phyloP scores from a whole-genome alignment of 1,140 invertebrate species.

The Drosophila tristis region DNA sequence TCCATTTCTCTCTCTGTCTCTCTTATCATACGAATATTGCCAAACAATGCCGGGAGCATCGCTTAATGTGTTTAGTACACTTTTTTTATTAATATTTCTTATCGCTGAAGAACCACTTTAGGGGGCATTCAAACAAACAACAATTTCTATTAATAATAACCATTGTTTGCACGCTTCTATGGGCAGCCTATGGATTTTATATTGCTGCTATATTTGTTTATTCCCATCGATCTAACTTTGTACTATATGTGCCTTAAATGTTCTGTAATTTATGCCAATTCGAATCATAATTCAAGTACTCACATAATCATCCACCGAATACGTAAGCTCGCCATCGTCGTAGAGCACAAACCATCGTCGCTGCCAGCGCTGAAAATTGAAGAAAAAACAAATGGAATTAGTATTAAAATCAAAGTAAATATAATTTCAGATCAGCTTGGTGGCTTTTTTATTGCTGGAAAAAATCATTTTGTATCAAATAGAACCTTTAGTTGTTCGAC shows the following conservation, averaged over 20 bases:
- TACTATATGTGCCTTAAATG: background rate
- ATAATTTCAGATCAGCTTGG: background rate
- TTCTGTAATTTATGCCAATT: too few species aligned
- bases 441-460: too few species aligned
- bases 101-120: background rate
- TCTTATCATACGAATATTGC: too few species aligned
- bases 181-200: background rate
- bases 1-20: too few species aligned
- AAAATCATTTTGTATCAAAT: too few species aligned
- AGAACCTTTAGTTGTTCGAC: too few species aligned
- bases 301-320: constrained; percentile 98
- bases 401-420: background rate
- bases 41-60: too few species aligned
- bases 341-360: constrained; percentile 98
- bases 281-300: constrained; percentile 85
- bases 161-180: background rate
- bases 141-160: background rate
- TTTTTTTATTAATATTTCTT: constrained; percentile 5
- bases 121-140: background rate
- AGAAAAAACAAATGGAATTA: constrained; percentile 55
- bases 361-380: constrained; percentile 96
- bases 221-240: too few species aligned
- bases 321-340: constrained; percentile 97
- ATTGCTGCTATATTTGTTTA: background rate
- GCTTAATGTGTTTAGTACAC: background rate